phyloP scores from a whole-genome alignment of 1,140 invertebrate species.

The Caerostris extrusa region DNA sequence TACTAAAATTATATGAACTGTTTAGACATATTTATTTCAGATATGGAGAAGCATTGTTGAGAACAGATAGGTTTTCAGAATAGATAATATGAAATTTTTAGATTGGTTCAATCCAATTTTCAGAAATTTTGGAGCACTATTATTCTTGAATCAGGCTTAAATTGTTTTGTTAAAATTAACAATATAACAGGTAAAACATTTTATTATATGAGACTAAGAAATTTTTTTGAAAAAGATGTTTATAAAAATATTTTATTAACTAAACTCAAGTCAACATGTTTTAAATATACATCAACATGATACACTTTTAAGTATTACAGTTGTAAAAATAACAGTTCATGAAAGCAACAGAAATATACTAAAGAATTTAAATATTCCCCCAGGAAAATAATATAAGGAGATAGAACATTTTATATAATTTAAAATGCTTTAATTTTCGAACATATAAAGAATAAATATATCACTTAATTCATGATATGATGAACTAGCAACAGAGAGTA shows the following conservation, averaged over 20 bases:
- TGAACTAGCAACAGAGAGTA: background rate
- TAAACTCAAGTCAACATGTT: background rate
- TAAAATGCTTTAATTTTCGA: background rate
- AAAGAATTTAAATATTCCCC: background rate
- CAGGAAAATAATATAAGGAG: background rate
- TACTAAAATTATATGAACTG: no score
- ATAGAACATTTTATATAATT: no score
- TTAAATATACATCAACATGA: background rate
- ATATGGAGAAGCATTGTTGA: no score
- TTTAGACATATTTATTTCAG: no score
- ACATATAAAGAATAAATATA: constrained; percentile 2
- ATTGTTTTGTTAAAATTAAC: no score
- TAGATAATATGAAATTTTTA: no score
- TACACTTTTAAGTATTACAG: background rate
- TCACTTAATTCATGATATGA: background rate
- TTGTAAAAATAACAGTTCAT: background rate
- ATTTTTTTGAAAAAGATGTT: background rate
- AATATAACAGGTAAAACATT: no score
- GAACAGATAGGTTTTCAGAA: no score
- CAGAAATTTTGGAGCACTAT: no score
- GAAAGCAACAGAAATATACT: background rate
- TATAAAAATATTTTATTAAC: constrained; percentile 35
- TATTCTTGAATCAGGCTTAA: no score
- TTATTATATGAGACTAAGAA: no score
- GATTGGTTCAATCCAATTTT: no score